These are phyloP conservation scores for Amphilophus citrinellus DNA, from an alignment of 2,113 vertebrate species.

Conservation along the genomic window DNA sequence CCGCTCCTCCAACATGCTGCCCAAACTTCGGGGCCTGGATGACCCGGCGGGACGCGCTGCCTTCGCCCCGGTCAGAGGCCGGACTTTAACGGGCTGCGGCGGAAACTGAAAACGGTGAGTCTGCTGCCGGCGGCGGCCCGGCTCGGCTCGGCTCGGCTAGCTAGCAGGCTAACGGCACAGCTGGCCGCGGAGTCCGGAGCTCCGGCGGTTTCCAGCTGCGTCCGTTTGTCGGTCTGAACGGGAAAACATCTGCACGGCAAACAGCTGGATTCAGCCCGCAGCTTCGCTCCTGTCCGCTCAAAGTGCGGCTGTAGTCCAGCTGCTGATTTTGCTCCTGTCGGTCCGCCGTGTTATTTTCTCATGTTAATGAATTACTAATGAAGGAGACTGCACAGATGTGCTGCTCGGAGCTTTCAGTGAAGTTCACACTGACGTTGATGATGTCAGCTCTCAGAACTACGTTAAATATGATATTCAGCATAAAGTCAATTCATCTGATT, in stretches of 20 bases:
- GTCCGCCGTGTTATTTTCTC: not conserved
- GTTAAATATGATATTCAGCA: not conserved
- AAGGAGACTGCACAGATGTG: not conserved
- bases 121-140: not conserved
- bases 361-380: not conserved
- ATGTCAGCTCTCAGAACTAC: not conserved
- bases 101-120: slow-evolving; percentile 61
- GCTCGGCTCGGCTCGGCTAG: slow-evolving; percentile 4
- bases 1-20: slow-evolving; percentile 40
- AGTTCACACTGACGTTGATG: not conserved
- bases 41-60: slow-evolving; percentile 24
- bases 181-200: slow-evolving; percentile 10
- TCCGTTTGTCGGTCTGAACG: not conserved
- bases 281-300: not conserved
- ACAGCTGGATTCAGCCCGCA: accelerated
- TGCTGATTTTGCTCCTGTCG: not conserved
- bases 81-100: slow-evolving; percentile 4
- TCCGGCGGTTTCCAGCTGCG: not conserved
- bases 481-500: not conserved
- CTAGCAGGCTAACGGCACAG: slow-evolving; percentile 69
- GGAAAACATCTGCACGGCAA: not conserved
- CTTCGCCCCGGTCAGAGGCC: slow-evolving; percentile 10
- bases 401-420: not conserved
- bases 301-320: slow-evolving; percentile 6
- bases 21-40: slow-evolving; percentile 29